Evolutionary conservation across 2,888 invertebrate species (phyloP), one percentile per base, ranked within the genome.

Genomic region (Andrena bicolor): DNA sequence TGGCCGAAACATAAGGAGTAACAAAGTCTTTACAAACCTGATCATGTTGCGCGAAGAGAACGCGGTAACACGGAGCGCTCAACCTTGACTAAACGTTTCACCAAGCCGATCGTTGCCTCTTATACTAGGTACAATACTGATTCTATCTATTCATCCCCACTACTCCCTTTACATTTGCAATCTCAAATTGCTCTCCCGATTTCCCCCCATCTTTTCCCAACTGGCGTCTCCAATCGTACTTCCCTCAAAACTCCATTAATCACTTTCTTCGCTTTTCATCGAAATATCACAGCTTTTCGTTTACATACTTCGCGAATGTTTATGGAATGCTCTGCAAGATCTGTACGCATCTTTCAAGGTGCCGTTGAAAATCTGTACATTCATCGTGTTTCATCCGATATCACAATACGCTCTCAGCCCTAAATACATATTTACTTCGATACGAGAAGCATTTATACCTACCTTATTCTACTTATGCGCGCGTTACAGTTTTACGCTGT

Each of bases 41-140:
- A 88, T 88, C 91, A 91, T 91, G 79, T 80, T 87, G 84, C 30
- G 61, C 64, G 80, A 65, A 32, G 60, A 79, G 10, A 81, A 65
- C 58, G 75, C 70, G 77, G 70, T 71, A 75, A 64, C 48, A 64
- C 69, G 84, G 82, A 84, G 65, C 76, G 86, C 72, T 72, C 86
- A 90, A 83, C 88, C 89, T 86, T 89, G 88, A 92, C 92, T 92
- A 88, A 90, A 90, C 88, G 85, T 85, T 90, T 90, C 85, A 82
- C 86, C 82, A 86, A 85, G 87, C 85, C 75, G 82, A 86, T 83
- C 82, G 87, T 74, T 73, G 78, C 86, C 89, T 89, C 80, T 90
- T 86, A 88, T 89, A 89, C 76, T 72, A 76, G 74, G 66, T 81
- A 76, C 71, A 68, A 81, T 82, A 78, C 77, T 75, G 74, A 83